These are phyloP conservation scores for Leptoteleia sp. DNA, from an alignment of 1,140 invertebrate genomes.

Conservation along the genomic window DNA sequence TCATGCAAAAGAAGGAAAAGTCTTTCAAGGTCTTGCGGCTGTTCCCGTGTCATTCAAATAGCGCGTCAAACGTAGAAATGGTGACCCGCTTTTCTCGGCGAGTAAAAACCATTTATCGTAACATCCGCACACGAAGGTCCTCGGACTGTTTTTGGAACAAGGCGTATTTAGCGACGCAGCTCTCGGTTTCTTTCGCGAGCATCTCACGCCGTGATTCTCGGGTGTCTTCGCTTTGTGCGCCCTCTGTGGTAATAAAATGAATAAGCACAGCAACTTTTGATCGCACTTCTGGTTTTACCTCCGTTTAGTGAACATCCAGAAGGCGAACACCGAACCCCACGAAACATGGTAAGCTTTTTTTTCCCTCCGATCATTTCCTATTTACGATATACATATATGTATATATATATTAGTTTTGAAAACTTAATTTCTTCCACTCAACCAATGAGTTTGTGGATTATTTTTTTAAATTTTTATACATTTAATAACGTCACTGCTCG, in stretches of 20 bases:
- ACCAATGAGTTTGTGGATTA: too few relatives aligned
- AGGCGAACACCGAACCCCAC: slow-evolving; percentile 78
- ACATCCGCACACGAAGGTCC: slow-evolving; percentile 67
- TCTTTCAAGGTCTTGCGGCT: slow-evolving; percentile 53
- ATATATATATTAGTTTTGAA: too few relatives aligned
- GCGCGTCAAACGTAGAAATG: slow-evolving; percentile 37
- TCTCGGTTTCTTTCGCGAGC: slow-evolving; percentile 53
- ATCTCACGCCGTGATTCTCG: slow-evolving; percentile 69
- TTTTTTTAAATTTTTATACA: too few relatives aligned
- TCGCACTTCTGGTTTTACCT: slow-evolving; percentile 88
- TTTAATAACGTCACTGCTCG: too few relatives aligned
- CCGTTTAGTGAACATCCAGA: slow-evolving; percentile 85
- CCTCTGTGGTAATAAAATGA: slow-evolving; percentile 89
- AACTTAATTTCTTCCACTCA: too few relatives aligned
- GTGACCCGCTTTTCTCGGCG: slow-evolving; percentile 59
- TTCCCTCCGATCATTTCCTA: neutral
- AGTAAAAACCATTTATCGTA: slow-evolving; percentile 65
- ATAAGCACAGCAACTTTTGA: slow-evolving; percentile 83
- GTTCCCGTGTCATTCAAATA: slow-evolving; percentile 52
- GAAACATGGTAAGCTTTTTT: slow-evolving; percentile 84
- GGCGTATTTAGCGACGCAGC: slow-evolving; percentile 70
- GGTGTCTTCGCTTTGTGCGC: slow-evolving; percentile 81
- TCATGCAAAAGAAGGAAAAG: neutral
- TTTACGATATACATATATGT: too few relatives aligned
- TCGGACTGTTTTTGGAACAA: slow-evolving; percentile 79